A percentile compares a stretch with the other conserved stretches of the same genome.
Evolutionary conservation across 2,113 vertebrate species (phyloP).

Genomic region (Hiodon alosoides): DNA sequence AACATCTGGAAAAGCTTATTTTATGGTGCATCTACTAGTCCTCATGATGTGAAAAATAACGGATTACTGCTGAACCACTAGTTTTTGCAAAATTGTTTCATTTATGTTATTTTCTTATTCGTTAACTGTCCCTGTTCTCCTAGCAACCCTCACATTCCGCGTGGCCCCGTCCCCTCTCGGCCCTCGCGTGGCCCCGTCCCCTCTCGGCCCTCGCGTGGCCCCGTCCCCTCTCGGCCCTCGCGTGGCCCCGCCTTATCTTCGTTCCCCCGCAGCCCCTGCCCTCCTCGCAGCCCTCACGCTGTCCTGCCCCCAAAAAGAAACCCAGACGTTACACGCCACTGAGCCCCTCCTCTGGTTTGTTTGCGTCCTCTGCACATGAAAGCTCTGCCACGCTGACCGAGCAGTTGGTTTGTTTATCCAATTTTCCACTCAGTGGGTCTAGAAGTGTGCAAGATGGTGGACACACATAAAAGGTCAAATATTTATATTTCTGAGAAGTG

Average conservation of each 20-base stretch:
- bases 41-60: background rate
- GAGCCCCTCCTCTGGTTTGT: background rate
- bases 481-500: conserved; percentile 29
- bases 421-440: conserved; percentile 58
- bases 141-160: too few relatives aligned
- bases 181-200: too few relatives aligned
- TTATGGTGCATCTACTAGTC: background rate
- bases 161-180: too few relatives aligned
- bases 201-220: background rate
- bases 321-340: background rate
- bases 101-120: background rate
- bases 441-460: conserved; percentile 53
- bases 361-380: conserved; percentile 16
- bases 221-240: background rate
- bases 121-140: too few relatives aligned
- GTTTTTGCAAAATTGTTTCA: background rate
- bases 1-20: background rate
- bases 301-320: conserved; percentile 1
- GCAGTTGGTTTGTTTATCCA: conserved; percentile 55
- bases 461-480: conserved; percentile 50
- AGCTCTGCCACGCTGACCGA: conserved; percentile 46
- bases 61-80: background rate
- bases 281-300: background rate
- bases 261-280: background rate
- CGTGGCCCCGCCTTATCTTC: background rate